Base-by-base conservation (phyloP, 2,113 vertebrate genomes). In the Manacus vitellinus region DNA sequence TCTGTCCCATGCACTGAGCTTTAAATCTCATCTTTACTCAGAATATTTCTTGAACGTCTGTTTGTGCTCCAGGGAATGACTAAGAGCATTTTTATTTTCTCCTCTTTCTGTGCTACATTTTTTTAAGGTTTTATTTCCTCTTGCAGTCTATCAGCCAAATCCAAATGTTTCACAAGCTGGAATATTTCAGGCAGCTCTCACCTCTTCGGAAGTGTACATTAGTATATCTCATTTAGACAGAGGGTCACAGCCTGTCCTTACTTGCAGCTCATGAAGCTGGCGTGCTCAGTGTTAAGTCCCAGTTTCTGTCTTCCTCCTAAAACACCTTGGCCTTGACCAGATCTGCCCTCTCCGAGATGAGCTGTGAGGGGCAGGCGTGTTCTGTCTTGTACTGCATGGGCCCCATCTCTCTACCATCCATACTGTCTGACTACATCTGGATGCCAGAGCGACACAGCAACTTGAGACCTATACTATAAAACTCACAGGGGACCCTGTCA, bases 41-140 rank as follows among this genome's bases (percentile, higher is more conserved):
- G 46, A 80, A 71, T 76, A 58, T 35, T 73, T 15, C 85, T 93
- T 88, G 58, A 88, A 77, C 0, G 0, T 52, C 41, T 91, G 49
- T 75, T 95, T 68, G 56, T 83, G 51, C 92, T 94, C 59, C 51
- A 70, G 88, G 88, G 93, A 90, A 88, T 85, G 59, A 88, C 78
- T 95, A 85, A 92, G 78, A 85, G 71, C 78, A 63, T 88, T 94
- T 92, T 96, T 88, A 95, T 93, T 92, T 89, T 72, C 71, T 95
- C 51, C 12, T 84, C 18, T 86, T 87, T 88, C 62, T 89, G 28
- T 58, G 25, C 25, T 46, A 85, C n/a, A 10, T 52, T 76, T 95
- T 92, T 62, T 30, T 8, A 0, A 78, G 86, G 58, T 78, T 91
- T 91, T 80, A 90, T 83, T 88, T 92, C 47, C 46, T 58, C 49